Evolutionary conservation across 2,113 vertebrate genomes (phyloP).

Genomic region (Phalacrocorax aristotelis): DNA sequence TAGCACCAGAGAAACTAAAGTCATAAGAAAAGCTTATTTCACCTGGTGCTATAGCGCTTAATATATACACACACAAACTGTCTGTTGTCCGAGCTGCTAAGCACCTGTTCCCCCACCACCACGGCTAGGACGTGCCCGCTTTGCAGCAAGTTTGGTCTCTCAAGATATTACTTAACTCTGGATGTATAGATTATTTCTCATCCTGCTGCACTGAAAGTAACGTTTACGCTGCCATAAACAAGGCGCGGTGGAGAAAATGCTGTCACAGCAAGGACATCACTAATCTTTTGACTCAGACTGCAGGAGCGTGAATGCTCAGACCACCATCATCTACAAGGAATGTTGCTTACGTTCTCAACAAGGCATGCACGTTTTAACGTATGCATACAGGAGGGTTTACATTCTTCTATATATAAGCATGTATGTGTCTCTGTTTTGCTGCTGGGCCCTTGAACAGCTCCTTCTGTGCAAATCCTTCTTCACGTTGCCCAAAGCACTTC

Average conservation of each 20-base stretch:
- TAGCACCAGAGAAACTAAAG: slow-evolving; percentile 72
- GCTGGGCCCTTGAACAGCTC: slow-evolving; percentile 71
- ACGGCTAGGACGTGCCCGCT: neutral
- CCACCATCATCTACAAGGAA: slow-evolving; percentile 70
- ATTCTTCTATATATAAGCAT: slow-evolving; percentile 75
- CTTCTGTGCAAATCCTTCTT: slow-evolving; percentile 64
- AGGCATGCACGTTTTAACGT: slow-evolving; percentile 75
- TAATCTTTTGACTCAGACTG: slow-evolving; percentile 44
- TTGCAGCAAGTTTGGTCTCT: neutral
- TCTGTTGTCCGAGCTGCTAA: neutral
- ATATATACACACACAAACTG: slow-evolving; percentile 55
- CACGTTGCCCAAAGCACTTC: slow-evolving; percentile 55
- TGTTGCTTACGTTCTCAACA: slow-evolving; percentile 71
- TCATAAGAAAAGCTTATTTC: slow-evolving; percentile 1
- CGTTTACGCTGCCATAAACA: neutral
- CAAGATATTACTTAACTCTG: neutral
- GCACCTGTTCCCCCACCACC: neutral
- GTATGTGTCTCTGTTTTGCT: slow-evolving; percentile 71
- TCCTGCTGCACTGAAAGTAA: neutral
- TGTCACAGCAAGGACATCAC: slow-evolving; percentile 39
- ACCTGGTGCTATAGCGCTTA: slow-evolving; percentile 48
- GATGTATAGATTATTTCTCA: neutral
- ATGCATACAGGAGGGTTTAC: slow-evolving; percentile 64
- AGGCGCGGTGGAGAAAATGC: neutral
- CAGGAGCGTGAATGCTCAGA: slow-evolving; percentile 63